These are phyloP conservation scores for Tetrao urogallus DNA, from an alignment of 2,113 vertebrate species.

Conservation along the genomic window DNA sequence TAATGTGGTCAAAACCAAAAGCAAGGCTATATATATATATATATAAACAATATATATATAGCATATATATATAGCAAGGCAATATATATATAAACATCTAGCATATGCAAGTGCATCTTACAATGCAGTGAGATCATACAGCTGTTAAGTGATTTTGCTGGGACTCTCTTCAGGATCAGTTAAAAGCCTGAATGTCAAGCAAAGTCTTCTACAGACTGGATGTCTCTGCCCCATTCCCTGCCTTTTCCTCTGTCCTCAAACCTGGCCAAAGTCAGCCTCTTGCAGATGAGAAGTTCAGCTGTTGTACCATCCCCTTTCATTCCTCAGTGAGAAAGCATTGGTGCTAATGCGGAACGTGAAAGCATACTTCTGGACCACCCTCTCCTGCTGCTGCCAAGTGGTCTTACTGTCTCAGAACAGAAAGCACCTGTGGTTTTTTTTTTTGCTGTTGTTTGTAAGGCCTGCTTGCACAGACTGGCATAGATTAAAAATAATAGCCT, in stretches of 20 bases:
- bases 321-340: not conserved
- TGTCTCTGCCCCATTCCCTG: not conserved
- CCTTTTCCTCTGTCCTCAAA: not conserved
- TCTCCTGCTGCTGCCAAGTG: not conserved
- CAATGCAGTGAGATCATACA: not conserved
- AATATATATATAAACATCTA: rapidly evolving
- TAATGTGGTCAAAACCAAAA: not conserved
- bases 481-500: constrained; percentile 6
- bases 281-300: not conserved
- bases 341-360: not conserved
- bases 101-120: not conserved
- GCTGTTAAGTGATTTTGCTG: not conserved
- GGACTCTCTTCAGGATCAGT: not conserved
- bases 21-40: not conserved
- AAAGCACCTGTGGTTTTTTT: not conserved
- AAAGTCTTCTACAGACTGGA: not conserved
- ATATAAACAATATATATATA: too few species aligned
- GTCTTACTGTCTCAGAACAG: not conserved
- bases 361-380: not conserved
- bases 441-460: not conserved
- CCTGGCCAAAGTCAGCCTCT: not conserved
- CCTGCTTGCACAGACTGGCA: constrained; percentile 2
- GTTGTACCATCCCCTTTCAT: not conserved
- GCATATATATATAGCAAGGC: too few species aligned
- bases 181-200: not conserved